A percentile compares a stretch with the other conserved stretches of the same genome.
phyloP scores from a whole-genome alignment of 2,888 invertebrate genomes.

The Pheosia gnoma region DNA sequence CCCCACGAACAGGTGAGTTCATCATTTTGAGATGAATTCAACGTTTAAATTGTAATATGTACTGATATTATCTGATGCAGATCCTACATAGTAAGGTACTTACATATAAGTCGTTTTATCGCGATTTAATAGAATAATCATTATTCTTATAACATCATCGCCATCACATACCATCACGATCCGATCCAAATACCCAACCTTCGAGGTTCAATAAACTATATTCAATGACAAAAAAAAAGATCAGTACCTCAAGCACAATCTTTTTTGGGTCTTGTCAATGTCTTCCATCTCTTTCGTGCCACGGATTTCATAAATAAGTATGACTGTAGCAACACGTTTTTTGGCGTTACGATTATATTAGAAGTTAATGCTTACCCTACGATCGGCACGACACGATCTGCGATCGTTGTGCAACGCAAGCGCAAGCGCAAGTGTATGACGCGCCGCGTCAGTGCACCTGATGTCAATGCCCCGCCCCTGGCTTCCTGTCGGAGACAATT shows the following conservation, averaged over 20 bases:
- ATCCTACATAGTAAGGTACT: neutral
- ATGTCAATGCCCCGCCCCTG: slow-evolving; percentile 57
- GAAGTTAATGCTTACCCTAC: too few species aligned
- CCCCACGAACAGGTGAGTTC: too few species aligned
- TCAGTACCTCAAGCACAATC: slow-evolving; percentile 8
- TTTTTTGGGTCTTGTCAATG: too few species aligned
- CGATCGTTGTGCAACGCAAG: slow-evolving; percentile 60
- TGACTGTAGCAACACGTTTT: too few species aligned
- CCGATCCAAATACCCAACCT: slow-evolving; percentile 16
- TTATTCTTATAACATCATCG: neutral
- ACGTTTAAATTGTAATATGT: too few species aligned
- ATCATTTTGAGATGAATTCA: too few species aligned
- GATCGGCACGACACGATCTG: slow-evolving; percentile 1
- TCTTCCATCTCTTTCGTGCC: too few species aligned
- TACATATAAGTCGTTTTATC: neutral
- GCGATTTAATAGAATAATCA: neutral
- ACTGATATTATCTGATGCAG: too few species aligned
- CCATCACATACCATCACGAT: neutral
- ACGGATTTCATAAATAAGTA: too few species aligned
- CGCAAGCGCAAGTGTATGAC: slow-evolving; percentile 70
- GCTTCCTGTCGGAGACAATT: slow-evolving; percentile 61
- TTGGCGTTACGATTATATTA: too few species aligned
- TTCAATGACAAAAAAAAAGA: slow-evolving; percentile 37
- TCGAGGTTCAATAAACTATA: slow-evolving; percentile 42
- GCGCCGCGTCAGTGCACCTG: slow-evolving; percentile 61